Evolutionary conservation across 2,113 vertebrate species (phyloP).

Genomic region (Brachypteracias leptosomus): DNA sequence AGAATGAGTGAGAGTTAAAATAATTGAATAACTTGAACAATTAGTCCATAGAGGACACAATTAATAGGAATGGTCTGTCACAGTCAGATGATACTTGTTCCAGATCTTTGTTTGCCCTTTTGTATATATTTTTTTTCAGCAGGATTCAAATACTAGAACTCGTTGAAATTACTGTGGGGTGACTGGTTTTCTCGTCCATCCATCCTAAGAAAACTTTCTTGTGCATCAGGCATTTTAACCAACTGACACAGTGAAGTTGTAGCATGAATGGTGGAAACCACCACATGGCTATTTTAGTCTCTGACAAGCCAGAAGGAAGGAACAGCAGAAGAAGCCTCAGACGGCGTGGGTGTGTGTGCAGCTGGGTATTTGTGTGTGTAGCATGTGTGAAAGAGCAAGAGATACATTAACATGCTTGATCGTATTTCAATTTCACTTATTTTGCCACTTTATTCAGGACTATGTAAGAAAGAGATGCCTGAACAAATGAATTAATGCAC

Average conservation of each 20-base stretch:
- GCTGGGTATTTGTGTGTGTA: not conserved
- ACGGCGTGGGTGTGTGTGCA: not conserved
- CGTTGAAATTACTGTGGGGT: not conserved
- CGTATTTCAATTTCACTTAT: not conserved
- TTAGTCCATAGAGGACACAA: not conserved
- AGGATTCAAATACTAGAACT: not conserved
- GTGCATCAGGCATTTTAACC: not conserved
- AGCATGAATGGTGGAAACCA: not conserved
- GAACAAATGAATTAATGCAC: not conserved
- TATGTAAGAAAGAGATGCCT: not conserved
- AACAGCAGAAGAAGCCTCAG: not conserved
- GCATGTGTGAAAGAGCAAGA: not conserved
- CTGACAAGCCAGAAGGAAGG: not conserved
- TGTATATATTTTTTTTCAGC: not conserved
- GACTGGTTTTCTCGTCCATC: not conserved
- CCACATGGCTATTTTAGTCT: not conserved
- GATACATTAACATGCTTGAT: not conserved
- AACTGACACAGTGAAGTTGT: not conserved
- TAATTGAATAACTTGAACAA: constrained; percentile 26
- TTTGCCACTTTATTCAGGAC: not conserved
- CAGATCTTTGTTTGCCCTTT: constrained; percentile 3
- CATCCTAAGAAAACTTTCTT: not conserved
- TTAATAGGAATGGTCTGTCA: not conserved
- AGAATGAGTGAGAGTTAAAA: constrained; percentile 17
- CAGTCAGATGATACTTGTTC: constrained; percentile 28